Conservation (phyloP, 2,888 invertebrate genomes). For the Timandra comae region DNA sequence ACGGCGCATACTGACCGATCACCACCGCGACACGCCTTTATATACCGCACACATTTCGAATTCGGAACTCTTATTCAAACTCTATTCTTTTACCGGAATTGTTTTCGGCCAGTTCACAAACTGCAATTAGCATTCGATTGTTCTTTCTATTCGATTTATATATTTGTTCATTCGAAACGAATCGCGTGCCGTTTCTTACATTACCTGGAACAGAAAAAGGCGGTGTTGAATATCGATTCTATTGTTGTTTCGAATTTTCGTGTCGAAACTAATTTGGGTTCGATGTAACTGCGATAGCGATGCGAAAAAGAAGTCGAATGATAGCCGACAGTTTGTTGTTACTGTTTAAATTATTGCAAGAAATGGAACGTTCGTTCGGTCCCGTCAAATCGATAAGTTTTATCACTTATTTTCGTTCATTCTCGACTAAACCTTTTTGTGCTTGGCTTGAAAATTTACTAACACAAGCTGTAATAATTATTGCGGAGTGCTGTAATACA, state of each 20-base stretch:
- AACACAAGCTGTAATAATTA: no score
- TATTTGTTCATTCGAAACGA: constrained; percentile 46
- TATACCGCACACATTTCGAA: constrained; percentile 34
- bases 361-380: not conserved
- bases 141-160: constrained; percentile 37
- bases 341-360: constrained; percentile 4
- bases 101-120: constrained; percentile 19
- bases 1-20: constrained; percentile 50
- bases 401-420: no score
- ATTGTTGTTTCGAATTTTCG: constrained; percentile 56
- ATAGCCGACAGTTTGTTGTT: constrained; percentile 32
- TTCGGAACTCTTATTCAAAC: constrained; percentile 24
- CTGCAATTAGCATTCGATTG: constrained; percentile 35
- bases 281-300: constrained; percentile 61
- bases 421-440: no score
- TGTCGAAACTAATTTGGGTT: constrained; percentile 75
- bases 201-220: constrained; percentile 66
- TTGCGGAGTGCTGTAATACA: no score
- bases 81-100: constrained; percentile 18
- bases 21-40: constrained; percentile 24
- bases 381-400: no score
- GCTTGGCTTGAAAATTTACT: no score
- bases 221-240: constrained; percentile 64
- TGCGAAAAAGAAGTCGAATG: constrained; percentile 55
- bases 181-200: constrained; percentile 50